Evolutionary conservation across 2,797 vertebrate species (phyloP).

Genomic region (Atherinosoma microstoma): DNA sequence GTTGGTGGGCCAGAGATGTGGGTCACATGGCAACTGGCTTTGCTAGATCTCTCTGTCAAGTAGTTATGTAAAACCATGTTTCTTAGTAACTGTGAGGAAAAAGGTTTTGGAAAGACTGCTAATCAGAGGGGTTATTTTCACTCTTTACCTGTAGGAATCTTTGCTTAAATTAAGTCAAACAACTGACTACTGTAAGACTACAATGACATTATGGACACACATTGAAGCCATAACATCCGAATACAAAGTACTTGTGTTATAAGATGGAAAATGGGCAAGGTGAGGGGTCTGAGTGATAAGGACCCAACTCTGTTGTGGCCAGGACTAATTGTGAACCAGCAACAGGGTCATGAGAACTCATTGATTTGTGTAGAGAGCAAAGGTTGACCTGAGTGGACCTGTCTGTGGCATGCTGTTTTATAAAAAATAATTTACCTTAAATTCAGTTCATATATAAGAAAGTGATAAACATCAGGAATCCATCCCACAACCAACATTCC

Average conservation of each 20-base stretch:
- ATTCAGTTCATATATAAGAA: not conserved
- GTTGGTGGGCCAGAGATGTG: not conserved
- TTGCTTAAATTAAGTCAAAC: not conserved
- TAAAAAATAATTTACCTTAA: not conserved
- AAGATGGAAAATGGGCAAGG: not conserved
- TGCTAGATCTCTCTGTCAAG: constrained; percentile 8
- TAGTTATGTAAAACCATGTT: not conserved
- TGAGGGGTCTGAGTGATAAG: not conserved
- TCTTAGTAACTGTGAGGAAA: not conserved
- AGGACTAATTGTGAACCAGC: not conserved
- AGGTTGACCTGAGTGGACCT: not conserved
- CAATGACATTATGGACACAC: no score
- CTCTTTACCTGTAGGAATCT: not conserved
- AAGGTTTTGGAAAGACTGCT: not conserved
- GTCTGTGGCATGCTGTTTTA: not conserved
- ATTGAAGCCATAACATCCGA: not conserved
- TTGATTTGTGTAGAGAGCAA: not conserved
- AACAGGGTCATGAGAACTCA: not conserved
- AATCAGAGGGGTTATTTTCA: not conserved
- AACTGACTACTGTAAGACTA: not conserved
- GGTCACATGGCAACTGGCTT: not conserved
- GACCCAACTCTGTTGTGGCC: not conserved
- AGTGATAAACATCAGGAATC: not conserved
- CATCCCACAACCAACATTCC: not conserved
- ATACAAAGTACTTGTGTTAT: not conserved